Evolutionary conservation across 2,888 invertebrate genomes (phyloP).

Genomic region (Temnothorax ravouxi): DNA sequence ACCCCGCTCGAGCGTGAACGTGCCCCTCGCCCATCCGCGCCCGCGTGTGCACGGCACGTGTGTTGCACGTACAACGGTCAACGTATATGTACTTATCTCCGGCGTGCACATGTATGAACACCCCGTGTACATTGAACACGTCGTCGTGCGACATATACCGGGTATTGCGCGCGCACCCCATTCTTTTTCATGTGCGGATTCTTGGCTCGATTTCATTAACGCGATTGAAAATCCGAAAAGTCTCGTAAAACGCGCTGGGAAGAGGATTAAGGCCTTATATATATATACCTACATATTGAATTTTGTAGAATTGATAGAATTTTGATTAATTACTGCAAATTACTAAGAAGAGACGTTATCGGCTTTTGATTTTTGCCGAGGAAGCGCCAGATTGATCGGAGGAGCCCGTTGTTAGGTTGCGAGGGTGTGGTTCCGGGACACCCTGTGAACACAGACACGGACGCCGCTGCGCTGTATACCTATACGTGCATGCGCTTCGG

Average conservation of each 20-base stretch:
- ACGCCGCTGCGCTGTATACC: not conserved
- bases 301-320: not conserved
- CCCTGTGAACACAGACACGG: slow-evolving; percentile 1
- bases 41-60: not conserved
- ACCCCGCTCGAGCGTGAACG: slow-evolving; percentile 46
- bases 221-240: not conserved
- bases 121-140: not conserved
- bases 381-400: slow-evolving; percentile 4
- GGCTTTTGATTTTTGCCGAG: not conserved
- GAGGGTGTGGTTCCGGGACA: not conserved
- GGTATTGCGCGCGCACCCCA: not conserved
- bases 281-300: not conserved
- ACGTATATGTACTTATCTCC: not conserved
- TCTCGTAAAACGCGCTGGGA: not conserved
- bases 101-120: slow-evolving; percentile 13
- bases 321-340: not conserved
- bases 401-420: not conserved
- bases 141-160: not conserved
- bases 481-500: not conserved
- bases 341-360: not conserved
- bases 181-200: not conserved
- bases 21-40: not conserved
- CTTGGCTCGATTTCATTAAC: not conserved
- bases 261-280: not conserved
- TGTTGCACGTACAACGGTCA: not conserved